Evolutionary conservation across 2,113 vertebrate genomes (phyloP).

Genomic region (Oreotrochilus melanogaster): DNA sequence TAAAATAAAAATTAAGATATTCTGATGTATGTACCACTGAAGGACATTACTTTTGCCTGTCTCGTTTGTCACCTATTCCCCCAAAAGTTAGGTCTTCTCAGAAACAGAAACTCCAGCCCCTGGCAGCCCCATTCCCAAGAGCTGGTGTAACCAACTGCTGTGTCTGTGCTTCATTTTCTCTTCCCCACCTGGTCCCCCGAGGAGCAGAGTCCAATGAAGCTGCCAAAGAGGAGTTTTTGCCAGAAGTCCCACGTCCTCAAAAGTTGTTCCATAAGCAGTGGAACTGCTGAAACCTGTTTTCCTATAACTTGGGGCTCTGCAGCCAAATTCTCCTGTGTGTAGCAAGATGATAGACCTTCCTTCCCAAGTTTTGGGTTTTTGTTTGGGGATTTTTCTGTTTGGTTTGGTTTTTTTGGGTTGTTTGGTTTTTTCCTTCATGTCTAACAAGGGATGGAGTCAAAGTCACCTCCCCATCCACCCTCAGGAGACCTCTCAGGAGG

Average conservation of each 20-base stretch:
- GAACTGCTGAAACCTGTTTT: conserved; percentile 27
- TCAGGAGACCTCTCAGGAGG: neutral
- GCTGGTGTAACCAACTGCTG: neutral
- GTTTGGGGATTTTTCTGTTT: too few species aligned
- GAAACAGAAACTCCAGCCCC: neutral
- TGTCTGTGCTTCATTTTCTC: neutral
- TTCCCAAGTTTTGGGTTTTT: neutral
- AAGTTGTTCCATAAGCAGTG: conserved; percentile 37
- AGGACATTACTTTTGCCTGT: neutral
- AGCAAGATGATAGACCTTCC: neutral
- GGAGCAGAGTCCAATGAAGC: neutral
- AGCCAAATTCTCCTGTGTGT: neutral
- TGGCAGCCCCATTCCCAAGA: neutral
- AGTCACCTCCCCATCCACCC: neutral
- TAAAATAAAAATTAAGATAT: neutral
- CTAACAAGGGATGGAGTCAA: neutral
- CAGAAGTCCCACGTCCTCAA: conserved; percentile 47
- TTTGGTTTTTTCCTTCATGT: neutral
- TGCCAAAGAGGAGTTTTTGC: conserved; percentile 18
- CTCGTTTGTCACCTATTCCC: neutral
- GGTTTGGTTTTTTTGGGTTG: too few species aligned
- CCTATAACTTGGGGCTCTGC: neutral
- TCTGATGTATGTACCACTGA: neutral
- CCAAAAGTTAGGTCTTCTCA: neutral
- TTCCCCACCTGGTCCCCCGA: neutral